Base-by-base conservation (phyloP, 1,140 invertebrate genomes). In the Drosophila dunni region DNA sequence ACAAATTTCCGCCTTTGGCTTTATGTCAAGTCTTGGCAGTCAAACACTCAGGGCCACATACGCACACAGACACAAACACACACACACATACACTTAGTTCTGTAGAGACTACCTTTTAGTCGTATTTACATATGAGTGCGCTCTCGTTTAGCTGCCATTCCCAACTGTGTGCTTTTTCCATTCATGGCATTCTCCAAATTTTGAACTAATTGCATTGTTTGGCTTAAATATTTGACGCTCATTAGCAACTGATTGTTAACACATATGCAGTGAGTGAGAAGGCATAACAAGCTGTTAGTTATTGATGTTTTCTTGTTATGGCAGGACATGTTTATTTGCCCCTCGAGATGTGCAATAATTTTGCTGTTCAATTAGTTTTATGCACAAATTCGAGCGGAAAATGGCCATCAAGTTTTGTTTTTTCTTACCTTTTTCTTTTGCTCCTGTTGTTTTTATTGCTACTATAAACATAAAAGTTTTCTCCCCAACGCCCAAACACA, bases 381-480 rank as follows among this genome's bases (percentile, higher is more conserved):
- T 78, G 82, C 66, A 86, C 70, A 77, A 78, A 85, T 74, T 78
- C 76, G 75, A 78, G 78, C 69, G 78, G 68, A 83, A 83, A 83
- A 79, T 71, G 68, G 15, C 61, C 68, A 64, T 85, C 74, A 84
- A 74, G 62, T 63, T 36, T 38, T 53, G n/a, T 38, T 67, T 48
- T 45, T 11, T 64, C 42, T 45, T 45, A 15, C 36, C 40, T 34
- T 50, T 36, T 50, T 36, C 38, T 40, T 36, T 48, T 67, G 29
- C 13, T 68, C 9, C 40, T 69, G 50, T 75, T 64, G 65, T 62
- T 68, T 78, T 85, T 88, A 82, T 71, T 64, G 73, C 79, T 70
- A 71, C 81, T 75, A 85, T 85, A 89, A 88, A 89, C 70, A 88
- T 88, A 88, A 88, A 88, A 88, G 67, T 83, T 83, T 83, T 83